Conservation (phyloP, 2,113 vertebrate species). For the Chionomys nivalis region DNA sequence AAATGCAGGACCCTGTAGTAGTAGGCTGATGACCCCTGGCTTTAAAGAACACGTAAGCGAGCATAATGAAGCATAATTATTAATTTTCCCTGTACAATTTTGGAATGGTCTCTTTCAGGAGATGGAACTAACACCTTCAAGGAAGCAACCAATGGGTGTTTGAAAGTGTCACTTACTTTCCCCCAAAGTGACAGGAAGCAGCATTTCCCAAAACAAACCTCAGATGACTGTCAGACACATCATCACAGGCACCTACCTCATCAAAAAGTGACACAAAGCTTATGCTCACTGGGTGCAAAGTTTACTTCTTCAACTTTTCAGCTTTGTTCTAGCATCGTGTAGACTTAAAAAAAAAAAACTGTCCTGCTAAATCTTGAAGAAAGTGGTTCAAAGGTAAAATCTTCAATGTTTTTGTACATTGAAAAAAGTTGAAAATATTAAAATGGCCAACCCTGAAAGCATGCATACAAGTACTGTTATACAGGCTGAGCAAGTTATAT, state of each 20-base stretch:
- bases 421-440: conserved; percentile 22
- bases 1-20: conserved; percentile 41
- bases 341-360: not conserved
- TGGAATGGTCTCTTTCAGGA: conserved; percentile 65
- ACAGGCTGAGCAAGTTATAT: not conserved
- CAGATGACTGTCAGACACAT: not conserved
- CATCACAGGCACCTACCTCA: not conserved
- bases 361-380: conserved; percentile 32
- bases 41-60: conserved; percentile 83
- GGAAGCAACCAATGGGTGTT: conserved; percentile 44
- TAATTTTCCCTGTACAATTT: conserved; percentile 78
- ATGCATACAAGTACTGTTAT: not conserved
- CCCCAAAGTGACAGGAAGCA: conserved; percentile 12
- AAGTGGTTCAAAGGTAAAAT: conserved; percentile 24
- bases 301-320: conserved; percentile 37
- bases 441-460: not conserved
- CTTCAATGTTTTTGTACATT: not conserved
- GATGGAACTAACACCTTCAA: conserved; percentile 47
- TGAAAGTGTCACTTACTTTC: conserved; percentile 25
- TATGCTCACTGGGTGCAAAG: not conserved
- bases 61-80: conserved; percentile 82
- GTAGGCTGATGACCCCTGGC: conserved; percentile 44
- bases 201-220: conserved; percentile 7
- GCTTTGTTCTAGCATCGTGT: not conserved
- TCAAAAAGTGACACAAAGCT: not conserved